These are phyloP conservation scores for Cheilosia soror DNA, from an alignment of 2,888 invertebrate species.

Conservation along the genomic window DNA sequence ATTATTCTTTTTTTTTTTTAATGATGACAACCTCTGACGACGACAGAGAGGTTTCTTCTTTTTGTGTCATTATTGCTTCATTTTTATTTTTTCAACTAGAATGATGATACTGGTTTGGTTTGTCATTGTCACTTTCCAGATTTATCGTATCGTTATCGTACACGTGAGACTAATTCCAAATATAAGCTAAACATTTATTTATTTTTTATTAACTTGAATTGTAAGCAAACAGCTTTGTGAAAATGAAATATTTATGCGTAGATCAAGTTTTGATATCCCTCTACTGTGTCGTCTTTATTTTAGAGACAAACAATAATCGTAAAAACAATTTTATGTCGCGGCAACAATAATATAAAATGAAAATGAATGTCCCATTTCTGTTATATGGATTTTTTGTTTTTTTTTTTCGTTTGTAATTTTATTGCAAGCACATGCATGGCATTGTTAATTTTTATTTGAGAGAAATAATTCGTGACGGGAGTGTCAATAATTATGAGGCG, in stretches of 20 bases:
- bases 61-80: background rate
- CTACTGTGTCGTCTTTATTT: slow-evolving; percentile 4
- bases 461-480: slow-evolving; percentile 62
- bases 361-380: slow-evolving; percentile 60
- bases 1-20: slow-evolving; percentile 29
- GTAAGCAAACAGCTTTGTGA: slow-evolving; percentile 15
- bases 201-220: slow-evolving; percentile 45
- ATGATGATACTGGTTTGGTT: slow-evolving; percentile 9
- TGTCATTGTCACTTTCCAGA: slow-evolving; percentile 7
- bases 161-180: slow-evolving; percentile 53
- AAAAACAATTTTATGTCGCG: slow-evolving; percentile 59
- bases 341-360: slow-evolving; percentile 29
- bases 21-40: slow-evolving; percentile 33
- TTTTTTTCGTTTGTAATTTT: slow-evolving; percentile 36
- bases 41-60: background rate
- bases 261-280: slow-evolving; percentile 32
- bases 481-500: slow-evolving; percentile 64
- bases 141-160: slow-evolving; percentile 26
- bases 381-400: too few species aligned
- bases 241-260: slow-evolving; percentile 58
- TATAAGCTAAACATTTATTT: slow-evolving; percentile 10
- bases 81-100: slow-evolving; percentile 8
- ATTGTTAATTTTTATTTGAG: slow-evolving; percentile 57
- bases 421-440: slow-evolving; percentile 65
- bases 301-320: slow-evolving; percentile 63